Percentiles rank a stretch among this genome's conserved stretches.
phyloP scores from a whole-genome alignment of 1,140 invertebrate species.

The Odontomachus brunneus region DNA sequence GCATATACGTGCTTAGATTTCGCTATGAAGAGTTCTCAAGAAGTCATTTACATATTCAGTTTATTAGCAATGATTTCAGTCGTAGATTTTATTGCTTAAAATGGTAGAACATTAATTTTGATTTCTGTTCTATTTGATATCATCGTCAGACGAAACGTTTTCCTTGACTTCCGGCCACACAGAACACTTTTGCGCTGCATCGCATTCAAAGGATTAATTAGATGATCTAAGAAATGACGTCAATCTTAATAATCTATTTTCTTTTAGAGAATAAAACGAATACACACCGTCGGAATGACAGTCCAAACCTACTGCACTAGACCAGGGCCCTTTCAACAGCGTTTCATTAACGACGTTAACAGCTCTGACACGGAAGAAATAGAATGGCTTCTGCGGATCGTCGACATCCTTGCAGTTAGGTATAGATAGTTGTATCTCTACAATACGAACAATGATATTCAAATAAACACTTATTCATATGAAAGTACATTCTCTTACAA shows the following conservation, averaged over 20 bases:
- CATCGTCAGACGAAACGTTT: no score
- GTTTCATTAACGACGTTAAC: slow-evolving; percentile 80
- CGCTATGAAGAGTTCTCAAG: no score
- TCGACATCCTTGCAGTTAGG: slow-evolving; percentile 81
- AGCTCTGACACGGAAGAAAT: slow-evolving; percentile 82
- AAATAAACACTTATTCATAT: neutral
- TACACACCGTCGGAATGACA: slow-evolving; percentile 81
- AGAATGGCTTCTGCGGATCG: slow-evolving; percentile 69
- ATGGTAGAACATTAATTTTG: no score
- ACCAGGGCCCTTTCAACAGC: slow-evolving; percentile 83
- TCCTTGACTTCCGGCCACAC: no score
- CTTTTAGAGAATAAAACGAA: neutral
- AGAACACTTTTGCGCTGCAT: neutral
- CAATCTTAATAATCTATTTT: no score
- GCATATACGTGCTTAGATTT: no score
- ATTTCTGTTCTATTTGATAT: no score
- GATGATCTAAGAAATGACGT: no score
- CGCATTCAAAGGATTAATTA: neutral
- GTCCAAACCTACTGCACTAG: slow-evolving; percentile 80
- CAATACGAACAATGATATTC: slow-evolving; percentile 56
- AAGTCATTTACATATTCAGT: no score
- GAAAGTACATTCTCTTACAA: no score
- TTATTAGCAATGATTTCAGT: no score
- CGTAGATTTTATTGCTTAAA: no score
- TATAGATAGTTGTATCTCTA: slow-evolving; percentile 79